Evolutionary conservation across 2,113 vertebrate genomes (phyloP).

Genomic region (Aix galericulata): DNA sequence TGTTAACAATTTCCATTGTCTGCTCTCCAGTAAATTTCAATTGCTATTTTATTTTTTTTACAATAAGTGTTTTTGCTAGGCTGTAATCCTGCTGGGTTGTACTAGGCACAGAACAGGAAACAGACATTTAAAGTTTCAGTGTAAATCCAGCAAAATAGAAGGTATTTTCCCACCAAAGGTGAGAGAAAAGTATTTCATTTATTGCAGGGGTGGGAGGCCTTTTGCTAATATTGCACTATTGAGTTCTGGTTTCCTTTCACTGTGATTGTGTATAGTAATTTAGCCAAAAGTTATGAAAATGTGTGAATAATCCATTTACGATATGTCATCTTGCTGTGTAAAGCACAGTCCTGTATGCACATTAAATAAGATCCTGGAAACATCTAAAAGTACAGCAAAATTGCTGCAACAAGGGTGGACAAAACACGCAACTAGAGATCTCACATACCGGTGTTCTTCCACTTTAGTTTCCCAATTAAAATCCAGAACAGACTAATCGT

Average conservation of each 20-base stretch:
- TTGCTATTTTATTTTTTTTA: background rate
- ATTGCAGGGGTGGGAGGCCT: background rate
- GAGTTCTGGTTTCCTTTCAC: background rate
- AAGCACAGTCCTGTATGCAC: background rate
- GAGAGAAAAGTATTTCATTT: background rate
- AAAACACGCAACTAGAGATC: background rate
- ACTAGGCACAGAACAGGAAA: background rate
- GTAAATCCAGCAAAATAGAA: background rate
- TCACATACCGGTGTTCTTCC: background rate
- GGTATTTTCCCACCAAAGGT: background rate
- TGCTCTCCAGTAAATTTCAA: conserved; percentile 17
- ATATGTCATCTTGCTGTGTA: background rate
- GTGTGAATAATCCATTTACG: background rate
- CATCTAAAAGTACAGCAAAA: background rate
- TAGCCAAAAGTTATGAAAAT: background rate
- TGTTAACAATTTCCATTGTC: background rate
- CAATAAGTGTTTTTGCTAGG: background rate
- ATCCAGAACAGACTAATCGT: background rate
- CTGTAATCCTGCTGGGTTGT: background rate
- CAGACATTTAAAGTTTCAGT: background rate
- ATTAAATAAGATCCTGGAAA: background rate
- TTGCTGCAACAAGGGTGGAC: background rate
- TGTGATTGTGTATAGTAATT: background rate
- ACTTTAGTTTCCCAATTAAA: background rate
- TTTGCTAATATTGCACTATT: background rate